A percentile compares a stretch with the other conserved stretches of the same genome.
phyloP scores from a whole-genome alignment of 2,113 vertebrate genomes.

The Ailuropoda melanoleuca region DNA sequence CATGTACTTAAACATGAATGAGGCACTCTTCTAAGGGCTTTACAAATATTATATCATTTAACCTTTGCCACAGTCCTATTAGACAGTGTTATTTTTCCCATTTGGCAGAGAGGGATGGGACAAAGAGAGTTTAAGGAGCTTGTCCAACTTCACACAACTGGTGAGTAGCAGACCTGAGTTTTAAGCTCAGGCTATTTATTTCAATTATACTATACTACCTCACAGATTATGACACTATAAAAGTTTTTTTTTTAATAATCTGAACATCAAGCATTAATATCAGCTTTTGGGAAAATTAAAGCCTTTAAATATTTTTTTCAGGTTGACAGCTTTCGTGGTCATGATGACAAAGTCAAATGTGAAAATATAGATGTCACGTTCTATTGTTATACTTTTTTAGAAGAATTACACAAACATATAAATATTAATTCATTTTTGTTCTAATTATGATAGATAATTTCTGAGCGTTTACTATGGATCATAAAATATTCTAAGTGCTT shows the following conservation, averaged over 20 bases:
- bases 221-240: neutral
- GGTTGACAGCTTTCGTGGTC: neutral
- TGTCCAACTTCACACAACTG: neutral
- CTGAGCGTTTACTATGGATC: neutral
- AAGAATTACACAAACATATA: neutral
- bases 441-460: neutral
- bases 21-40: neutral
- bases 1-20: neutral
- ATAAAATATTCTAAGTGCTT: neutral
- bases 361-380: neutral
- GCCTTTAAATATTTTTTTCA: neutral
- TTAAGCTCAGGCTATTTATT: neutral
- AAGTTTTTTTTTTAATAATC: neutral
- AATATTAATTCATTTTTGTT: neutral
- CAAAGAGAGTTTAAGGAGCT: neutral
- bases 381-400: neutral
- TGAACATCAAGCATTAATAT: neutral
- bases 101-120: neutral
- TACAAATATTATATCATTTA: neutral
- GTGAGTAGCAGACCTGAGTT: neutral
- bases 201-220: neutral
- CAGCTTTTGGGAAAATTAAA: neutral
- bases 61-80: neutral
- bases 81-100: neutral
- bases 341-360: neutral